Conservation (phyloP, 2,888 invertebrate species). For the Epirrhoe alternata region DNA sequence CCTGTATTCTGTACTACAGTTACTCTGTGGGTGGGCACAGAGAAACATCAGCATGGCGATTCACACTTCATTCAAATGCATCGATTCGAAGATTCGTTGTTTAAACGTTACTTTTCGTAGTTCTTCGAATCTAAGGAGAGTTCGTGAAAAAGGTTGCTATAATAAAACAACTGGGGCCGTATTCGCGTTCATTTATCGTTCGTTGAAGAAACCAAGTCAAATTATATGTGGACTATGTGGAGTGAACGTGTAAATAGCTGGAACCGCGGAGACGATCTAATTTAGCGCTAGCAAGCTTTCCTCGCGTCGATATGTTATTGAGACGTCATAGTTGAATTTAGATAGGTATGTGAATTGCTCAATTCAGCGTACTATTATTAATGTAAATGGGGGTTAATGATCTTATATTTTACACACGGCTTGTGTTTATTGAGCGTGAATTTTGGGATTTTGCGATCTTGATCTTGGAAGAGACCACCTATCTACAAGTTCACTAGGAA, state of each 20-base stretch:
- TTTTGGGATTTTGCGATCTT: not conserved
- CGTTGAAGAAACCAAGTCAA: no score
- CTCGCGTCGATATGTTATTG: conserved; percentile 24
- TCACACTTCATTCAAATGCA: no score
- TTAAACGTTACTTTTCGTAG: no score
- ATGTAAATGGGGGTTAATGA: conserved; percentile 18
- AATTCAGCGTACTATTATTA: conserved; percentile 16
- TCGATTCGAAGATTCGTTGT: no score
- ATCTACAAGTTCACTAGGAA: no score
- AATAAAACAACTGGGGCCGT: no score
- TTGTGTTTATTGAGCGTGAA: not conserved
- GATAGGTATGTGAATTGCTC: conserved; percentile 16
- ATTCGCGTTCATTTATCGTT: no score
- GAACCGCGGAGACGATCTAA: conserved; percentile 14
- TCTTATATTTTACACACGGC: not conserved
- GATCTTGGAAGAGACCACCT: not conserved
- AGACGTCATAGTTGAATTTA: conserved; percentile 20
- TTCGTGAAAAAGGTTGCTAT: no score
- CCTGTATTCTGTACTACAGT: no score
- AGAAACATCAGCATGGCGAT: no score
- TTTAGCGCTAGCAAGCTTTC: conserved; percentile 20
- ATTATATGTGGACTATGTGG: not conserved
- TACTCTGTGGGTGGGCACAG: no score
- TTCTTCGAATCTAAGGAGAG: no score
- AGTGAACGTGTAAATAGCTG: not conserved